These are phyloP conservation scores for Nowickia ferox DNA, from an alignment of 2,888 invertebrate genomes.

Conservation along the genomic window DNA sequence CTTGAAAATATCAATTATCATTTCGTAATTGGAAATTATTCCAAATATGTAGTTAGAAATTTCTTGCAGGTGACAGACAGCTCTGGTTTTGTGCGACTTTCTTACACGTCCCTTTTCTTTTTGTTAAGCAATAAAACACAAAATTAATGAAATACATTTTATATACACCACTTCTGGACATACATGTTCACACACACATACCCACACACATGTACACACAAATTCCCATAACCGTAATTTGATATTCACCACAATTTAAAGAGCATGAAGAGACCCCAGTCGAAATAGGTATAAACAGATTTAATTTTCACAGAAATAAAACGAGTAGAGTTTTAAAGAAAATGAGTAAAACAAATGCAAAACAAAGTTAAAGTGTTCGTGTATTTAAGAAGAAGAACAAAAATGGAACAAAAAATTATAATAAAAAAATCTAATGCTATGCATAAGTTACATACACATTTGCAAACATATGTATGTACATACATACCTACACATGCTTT, in stretches of 20 bases:
- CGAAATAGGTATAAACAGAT: slow-evolving; percentile 49
- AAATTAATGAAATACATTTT: slow-evolving; percentile 62
- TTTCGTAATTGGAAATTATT: no score
- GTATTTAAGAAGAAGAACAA: slow-evolving; percentile 19
- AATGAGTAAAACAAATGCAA: slow-evolving; percentile 32
- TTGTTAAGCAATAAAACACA: slow-evolving; percentile 29
- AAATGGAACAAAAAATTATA: slow-evolving; percentile 47
- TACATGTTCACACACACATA: not conserved
- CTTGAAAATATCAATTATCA: no score
- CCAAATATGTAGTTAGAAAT: no score
- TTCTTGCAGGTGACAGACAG: no score
- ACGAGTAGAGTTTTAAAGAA: slow-evolving; percentile 34
- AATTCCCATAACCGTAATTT: slow-evolving; percentile 65
- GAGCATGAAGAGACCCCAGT: slow-evolving; percentile 37
- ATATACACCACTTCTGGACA: slow-evolving; percentile 32
- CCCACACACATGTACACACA: not conserved
- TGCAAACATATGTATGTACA: not conserved
- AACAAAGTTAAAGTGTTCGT: slow-evolving; percentile 59
- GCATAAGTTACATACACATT: not conserved
- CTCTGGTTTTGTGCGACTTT: no score
- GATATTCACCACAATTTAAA: slow-evolving; percentile 71
- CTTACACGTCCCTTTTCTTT: not conserved
- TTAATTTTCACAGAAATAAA: slow-evolving; percentile 49
- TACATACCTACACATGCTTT: not conserved
- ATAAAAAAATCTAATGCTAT: slow-evolving; percentile 38